These are phyloP conservation scores for Agrochola macilenta DNA, from an alignment of 2,888 invertebrate species.

Conservation along the genomic window DNA sequence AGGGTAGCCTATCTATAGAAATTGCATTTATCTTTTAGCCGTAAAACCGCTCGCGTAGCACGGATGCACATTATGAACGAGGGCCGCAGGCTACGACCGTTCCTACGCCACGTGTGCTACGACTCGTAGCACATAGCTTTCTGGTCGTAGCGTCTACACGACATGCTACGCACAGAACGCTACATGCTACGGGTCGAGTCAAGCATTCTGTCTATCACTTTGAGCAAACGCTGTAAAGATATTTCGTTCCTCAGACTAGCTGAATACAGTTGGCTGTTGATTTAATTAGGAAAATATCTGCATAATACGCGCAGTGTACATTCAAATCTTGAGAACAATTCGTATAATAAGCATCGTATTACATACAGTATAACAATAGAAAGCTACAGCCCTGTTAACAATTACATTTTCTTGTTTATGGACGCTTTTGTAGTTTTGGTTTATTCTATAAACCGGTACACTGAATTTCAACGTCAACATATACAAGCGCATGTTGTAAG, in stretches of 20 bases:
- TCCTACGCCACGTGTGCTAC: not conserved
- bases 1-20: not conserved
- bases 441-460: not conserved
- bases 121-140: not conserved
- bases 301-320: slow-evolving; percentile 13
- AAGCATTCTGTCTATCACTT: not conserved
- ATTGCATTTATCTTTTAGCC: not conserved
- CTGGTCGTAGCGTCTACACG: not conserved
- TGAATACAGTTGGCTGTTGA: not conserved
- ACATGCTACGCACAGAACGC: not conserved
- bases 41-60: not conserved
- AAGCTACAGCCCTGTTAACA: slow-evolving; percentile 5
- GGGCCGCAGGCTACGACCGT: not conserved
- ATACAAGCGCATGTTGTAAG: slow-evolving; percentile 1
- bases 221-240: not conserved
- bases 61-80: not conserved
- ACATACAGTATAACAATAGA: slow-evolving; percentile 39
- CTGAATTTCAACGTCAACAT: slow-evolving; percentile 4
- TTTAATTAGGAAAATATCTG: slow-evolving; percentile 31
- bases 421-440: slow-evolving; percentile 11
- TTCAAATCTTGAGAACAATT: slow-evolving; percentile 27
- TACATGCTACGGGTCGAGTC: slow-evolving; percentile 16
- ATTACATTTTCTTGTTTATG: slow-evolving; percentile 26
- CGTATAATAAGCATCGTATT: slow-evolving; percentile 19
- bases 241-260: slow-evolving; percentile 5